Percentiles rank a stretch among this genome's conserved stretches.
These are phyloP conservation scores for Hylyphantes graminicola DNA, from an alignment of 1,140 invertebrate species.

Conservation along the genomic window DNA sequence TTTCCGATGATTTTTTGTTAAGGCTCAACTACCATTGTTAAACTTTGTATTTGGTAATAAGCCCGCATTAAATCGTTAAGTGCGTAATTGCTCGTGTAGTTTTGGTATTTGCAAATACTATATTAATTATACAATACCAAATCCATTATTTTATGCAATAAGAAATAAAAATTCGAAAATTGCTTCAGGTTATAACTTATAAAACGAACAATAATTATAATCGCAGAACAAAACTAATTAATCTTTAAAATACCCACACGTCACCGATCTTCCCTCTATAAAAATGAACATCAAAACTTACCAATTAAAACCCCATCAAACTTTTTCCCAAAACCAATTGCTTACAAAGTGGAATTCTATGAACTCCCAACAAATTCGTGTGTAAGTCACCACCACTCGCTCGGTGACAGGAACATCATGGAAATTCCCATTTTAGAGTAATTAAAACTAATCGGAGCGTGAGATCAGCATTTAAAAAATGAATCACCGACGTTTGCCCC, in stretches of 20 bases:
- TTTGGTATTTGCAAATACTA: no score
- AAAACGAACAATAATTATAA: no score
- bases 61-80: no score
- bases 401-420: constrained; percentile 20
- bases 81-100: no score
- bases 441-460: constrained; percentile 59
- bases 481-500: constrained; percentile 53
- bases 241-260: background rate
- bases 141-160: no score
- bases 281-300: background rate
- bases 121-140: no score
- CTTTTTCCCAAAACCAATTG: background rate
- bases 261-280: background rate
- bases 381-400: background rate
- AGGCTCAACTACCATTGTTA: no score
- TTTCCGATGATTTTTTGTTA: no score
- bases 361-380: background rate
- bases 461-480: constrained; percentile 60
- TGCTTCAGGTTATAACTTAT: no score
- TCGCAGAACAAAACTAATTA: background rate
- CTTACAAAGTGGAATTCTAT: background rate
- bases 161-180: no score
- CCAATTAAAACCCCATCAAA: background rate
- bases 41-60: no score
- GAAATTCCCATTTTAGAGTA: constrained; percentile 48